Percentiles rank a stretch among this genome's conserved stretches.
phyloP scores from a whole-genome alignment of 2,113 vertebrate genomes.

The Mormyrus lacerda region DNA sequence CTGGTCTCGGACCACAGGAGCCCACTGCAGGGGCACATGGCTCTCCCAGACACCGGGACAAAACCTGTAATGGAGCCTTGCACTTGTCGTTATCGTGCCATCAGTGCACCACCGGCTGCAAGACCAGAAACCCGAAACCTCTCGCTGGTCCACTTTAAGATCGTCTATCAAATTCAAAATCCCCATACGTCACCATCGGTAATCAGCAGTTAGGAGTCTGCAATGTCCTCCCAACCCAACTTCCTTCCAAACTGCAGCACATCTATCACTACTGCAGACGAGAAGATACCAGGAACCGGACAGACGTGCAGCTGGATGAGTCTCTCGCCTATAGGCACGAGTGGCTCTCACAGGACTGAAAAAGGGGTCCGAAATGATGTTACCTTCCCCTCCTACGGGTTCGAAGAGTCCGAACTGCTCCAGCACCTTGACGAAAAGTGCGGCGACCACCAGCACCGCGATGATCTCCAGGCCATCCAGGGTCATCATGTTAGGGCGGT shows the following conservation, averaged over 20 bases:
- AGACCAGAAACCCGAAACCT: background rate
- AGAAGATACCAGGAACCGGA: background rate
- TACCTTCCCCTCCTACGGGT: conserved; percentile 89
- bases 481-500: conserved; percentile 69
- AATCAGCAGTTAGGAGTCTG: background rate
- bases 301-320: background rate
- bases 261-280: background rate
- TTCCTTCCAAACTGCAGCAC: background rate
- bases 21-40: background rate
- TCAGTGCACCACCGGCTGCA: background rate
- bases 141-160: background rate
- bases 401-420: conserved; percentile 97
- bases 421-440: conserved; percentile 92
- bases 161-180: background rate
- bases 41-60: background rate
- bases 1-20: background rate
- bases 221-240: background rate
- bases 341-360: background rate
- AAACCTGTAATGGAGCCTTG: background rate
- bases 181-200: background rate
- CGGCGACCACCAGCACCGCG: conserved; percentile 90
- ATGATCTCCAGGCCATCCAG: conserved; percentile 95
- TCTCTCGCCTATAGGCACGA: background rate
- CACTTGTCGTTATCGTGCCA: background rate
- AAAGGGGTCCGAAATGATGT: conserved; percentile 12